Percentiles rank a stretch among this genome's conserved stretches.
phyloP scores from a whole-genome alignment of 2,888 invertebrate species.

The Sipha maydis region DNA sequence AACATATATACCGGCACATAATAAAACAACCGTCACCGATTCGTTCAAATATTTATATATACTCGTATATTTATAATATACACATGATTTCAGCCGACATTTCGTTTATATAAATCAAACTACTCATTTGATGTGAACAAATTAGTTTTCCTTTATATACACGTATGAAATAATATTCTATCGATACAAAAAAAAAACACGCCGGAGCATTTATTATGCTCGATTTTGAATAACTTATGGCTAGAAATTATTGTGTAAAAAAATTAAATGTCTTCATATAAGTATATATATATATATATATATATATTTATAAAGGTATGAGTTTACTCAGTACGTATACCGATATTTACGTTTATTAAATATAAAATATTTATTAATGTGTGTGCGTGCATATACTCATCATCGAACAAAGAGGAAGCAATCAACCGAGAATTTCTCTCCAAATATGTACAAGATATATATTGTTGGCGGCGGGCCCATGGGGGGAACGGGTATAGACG shows the following conservation, averaged over 20 bases:
- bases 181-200: background rate
- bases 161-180: background rate
- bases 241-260: background rate
- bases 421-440: conserved; percentile 58
- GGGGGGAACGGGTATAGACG: conserved; percentile 33
- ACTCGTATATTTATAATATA: background rate
- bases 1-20: background rate
- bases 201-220: background rate
- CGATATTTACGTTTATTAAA: background rate
- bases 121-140: conserved; percentile 10
- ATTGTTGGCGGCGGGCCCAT: background rate
- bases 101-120: conserved; percentile 15
- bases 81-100: conserved; percentile 1
- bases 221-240: background rate
- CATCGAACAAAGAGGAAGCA: conserved; percentile 47
- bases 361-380: background rate
- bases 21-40: background rate
- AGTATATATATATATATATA: background rate
- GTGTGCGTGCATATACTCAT: background rate
- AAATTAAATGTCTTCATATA: background rate
- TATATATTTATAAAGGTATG: background rate
- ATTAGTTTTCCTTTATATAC: background rate
- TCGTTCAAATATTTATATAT: too few species aligned
- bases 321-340: background rate
- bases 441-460: conserved; percentile 46